A percentile compares a stretch with the other conserved stretches of the same genome.
Conservation (phyloP, 2,797 vertebrate genomes). For the Fratercula arctica region DNA sequence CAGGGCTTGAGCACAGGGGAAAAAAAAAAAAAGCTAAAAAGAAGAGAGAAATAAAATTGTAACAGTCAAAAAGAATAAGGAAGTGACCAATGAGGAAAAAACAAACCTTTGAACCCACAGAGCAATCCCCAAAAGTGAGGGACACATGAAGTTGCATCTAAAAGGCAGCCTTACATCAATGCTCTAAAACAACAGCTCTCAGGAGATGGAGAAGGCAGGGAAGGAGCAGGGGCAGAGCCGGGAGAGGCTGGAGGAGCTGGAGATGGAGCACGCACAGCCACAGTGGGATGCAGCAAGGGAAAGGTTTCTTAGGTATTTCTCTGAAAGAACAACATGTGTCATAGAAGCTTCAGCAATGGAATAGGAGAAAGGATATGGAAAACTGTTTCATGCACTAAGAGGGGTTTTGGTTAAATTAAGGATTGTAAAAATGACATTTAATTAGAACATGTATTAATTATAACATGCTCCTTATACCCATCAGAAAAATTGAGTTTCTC, state of each 20-base stretch:
- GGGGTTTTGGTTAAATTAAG: not conserved
- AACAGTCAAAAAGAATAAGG: not conserved
- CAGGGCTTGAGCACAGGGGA: not conserved
- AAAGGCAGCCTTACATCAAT: not conserved
- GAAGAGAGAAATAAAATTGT: not conserved
- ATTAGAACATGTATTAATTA: not conserved
- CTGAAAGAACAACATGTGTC: accelerated
- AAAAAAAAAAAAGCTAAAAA: not conserved
- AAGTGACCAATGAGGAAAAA: not conserved
- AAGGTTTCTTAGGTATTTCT: not conserved
- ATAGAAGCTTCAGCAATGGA: not conserved
- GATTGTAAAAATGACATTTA: not conserved
- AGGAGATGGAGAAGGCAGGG: too few relatives aligned
- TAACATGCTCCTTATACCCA: not conserved
- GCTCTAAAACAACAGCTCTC: not conserved
- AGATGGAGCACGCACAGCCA: accelerated
- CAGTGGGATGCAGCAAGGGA: not conserved
- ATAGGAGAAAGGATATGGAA: not conserved
- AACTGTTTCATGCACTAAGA: not conserved
- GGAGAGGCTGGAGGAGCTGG: not conserved
- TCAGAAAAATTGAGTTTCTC: not conserved
- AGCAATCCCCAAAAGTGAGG: not conserved
- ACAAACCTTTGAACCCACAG: not conserved
- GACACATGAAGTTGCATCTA: not conserved
- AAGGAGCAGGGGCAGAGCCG: not conserved